phyloP scores from a whole-genome alignment of 2,113 vertebrate genomes.

The Elgaria multicarinata region DNA sequence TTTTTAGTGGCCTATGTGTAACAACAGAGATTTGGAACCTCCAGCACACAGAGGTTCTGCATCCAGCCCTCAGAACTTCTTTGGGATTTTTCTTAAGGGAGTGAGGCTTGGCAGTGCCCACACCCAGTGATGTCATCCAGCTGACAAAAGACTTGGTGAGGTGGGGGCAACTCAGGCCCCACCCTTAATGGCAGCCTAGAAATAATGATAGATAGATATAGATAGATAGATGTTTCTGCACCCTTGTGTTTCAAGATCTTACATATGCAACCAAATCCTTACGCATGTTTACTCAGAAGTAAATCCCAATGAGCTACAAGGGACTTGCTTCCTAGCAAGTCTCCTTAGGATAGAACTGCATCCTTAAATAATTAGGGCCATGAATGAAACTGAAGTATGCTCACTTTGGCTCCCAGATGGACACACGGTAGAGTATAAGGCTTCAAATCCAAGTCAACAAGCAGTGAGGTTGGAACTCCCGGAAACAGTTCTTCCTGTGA shows the following conservation, averaged over 20 bases:
- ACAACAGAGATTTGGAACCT: no score
- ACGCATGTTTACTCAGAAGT: background rate
- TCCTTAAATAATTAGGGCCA: background rate
- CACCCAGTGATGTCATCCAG: no score
- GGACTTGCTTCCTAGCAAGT: background rate
- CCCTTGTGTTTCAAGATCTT: background rate
- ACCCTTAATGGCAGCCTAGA: no score
- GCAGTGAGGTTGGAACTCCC: constrained; percentile 67
- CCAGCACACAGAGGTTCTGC: no score
- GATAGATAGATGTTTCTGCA: no score
- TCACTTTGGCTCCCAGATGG: constrained; percentile 80
- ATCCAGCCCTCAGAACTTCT: no score
- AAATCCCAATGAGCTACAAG: background rate
- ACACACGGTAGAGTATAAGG: constrained; percentile 74
- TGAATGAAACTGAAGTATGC: background rate
- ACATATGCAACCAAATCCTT: background rate
- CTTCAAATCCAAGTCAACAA: constrained; percentile 81
- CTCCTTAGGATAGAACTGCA: background rate
- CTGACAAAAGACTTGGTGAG: no score
- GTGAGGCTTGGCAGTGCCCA: no score
- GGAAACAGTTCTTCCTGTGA: constrained; percentile 79
- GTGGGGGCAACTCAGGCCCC: no score
- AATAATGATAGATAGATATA: no score
- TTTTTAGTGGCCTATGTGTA: background rate
- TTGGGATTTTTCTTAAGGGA: no score